Base-by-base conservation (phyloP, 2,113 vertebrate species). In the Spermophilus dauricus region DNA sequence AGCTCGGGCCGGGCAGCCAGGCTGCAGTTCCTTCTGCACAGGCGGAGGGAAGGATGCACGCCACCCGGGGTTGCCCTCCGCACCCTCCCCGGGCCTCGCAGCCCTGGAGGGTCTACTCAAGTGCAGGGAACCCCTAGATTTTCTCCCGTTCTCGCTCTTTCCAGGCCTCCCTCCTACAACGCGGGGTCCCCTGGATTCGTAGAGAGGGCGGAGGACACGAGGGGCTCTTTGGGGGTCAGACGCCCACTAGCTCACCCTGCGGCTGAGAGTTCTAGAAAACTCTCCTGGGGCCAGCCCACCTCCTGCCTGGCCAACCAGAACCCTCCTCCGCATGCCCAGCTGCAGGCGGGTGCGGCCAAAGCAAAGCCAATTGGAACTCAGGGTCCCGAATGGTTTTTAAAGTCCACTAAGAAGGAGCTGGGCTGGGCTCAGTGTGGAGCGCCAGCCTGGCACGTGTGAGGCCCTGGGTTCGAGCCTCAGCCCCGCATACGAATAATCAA, bases 241-340 rank as follows among this genome's bases (percentile, higher is more conserved):
- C 26, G 0, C 6, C 3, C 32, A 9, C 51, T 26, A 30, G 4
- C 20, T 32, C 24, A 0, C 10, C 56, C 3, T 30, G 13, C 28
- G 1, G 2, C 4, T 11, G 4, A 61, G 4, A 18, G 32, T 7
- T 13, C 37, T 13, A 1, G 28, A 39, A 4, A 32, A 69, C 5
- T 0, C 69, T 83, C 61, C 24, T 30, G 26, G 51, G 32, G 24
- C 39, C 67, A 4, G 13, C 16, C 69, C 58, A 30, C 18, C 17
- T 75, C 76, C 32, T 14, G 22, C 7, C 28, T 53, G 63, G 70
- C 77, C 85, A 51, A 10, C 45, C 45, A 45, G 45, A 6, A 45
- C 45, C 45, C 45, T 45, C 45, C 45, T 9, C 45, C 45, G 7
- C 45, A 45, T 5, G 7, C 7, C n/a, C 2, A 0, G 51, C 16